Percentiles rank a stretch among this genome's conserved stretches.
Conservation (phyloP, 2,888 invertebrate genomes). For the Rhopalosiphum nymphaeae region DNA sequence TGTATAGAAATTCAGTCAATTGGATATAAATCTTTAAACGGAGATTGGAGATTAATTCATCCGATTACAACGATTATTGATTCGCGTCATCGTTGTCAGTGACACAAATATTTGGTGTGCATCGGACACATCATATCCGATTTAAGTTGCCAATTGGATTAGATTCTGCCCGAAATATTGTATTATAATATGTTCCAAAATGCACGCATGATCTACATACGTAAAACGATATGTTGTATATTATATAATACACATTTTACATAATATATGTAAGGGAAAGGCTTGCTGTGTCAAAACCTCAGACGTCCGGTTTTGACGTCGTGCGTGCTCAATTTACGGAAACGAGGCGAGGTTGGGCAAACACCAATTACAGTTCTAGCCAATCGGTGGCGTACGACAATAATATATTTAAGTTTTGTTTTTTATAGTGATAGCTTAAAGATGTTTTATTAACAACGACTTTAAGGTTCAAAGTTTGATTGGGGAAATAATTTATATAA, state of each 20-base stretch:
- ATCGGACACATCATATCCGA: not conserved
- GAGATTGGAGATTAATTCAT: not conserved
- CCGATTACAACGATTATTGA: not conserved
- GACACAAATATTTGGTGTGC: not conserved
- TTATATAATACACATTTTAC: not conserved
- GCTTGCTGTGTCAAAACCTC: not conserved
- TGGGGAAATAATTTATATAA: not conserved
- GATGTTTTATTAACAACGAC: not conserved
- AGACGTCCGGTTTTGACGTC: not conserved
- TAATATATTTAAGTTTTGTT: not conserved
- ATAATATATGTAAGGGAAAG: not conserved
- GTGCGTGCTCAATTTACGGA: not conserved
- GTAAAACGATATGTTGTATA: not conserved
- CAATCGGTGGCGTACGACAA: not conserved
- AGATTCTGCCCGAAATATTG: not conserved
- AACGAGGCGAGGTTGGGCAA: not conserved
- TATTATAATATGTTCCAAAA: not conserved
- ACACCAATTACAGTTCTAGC: not conserved
- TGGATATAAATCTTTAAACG: not conserved
- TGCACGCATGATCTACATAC: not conserved
- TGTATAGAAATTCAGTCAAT: not conserved
- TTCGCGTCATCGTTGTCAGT: not conserved
- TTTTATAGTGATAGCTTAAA: not conserved
- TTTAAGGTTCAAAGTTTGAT: not conserved
- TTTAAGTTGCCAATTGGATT: not conserved